phyloP scores from a whole-genome alignment of 2,888 invertebrate genomes.

The Xylocampa areola region DNA sequence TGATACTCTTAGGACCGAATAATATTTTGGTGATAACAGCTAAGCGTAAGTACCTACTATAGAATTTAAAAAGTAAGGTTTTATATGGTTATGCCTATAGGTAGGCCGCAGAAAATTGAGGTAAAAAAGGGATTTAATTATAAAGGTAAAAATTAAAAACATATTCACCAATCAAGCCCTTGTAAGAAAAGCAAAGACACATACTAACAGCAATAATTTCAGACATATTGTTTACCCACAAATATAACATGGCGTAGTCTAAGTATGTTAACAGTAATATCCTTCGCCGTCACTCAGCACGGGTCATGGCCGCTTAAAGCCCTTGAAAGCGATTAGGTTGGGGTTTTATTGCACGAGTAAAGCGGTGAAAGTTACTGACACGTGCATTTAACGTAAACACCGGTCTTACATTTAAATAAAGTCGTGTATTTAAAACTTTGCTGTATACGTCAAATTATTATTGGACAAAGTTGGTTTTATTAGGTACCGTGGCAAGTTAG shows the following conservation, averaged over 20 bases:
- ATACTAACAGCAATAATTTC: slow-evolving; percentile 9
- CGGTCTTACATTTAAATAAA: slow-evolving; percentile 63
- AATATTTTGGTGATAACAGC: too few relatives aligned
- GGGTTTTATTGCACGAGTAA: slow-evolving; percentile 77
- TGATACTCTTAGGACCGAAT: too few relatives aligned
- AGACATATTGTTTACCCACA: slow-evolving; percentile 38
- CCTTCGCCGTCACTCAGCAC: slow-evolving; percentile 73
- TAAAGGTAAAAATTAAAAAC: neutral
- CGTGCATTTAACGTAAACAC: slow-evolving; percentile 66
- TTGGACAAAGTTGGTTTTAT: slow-evolving; percentile 46
- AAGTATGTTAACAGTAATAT: slow-evolving; percentile 65
- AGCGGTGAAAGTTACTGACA: slow-evolving; percentile 72
- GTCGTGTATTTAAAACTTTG: slow-evolving; percentile 56
- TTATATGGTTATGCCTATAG: too few relatives aligned
- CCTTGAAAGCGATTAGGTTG: slow-evolving; percentile 85
- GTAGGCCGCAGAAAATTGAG: too few relatives aligned
- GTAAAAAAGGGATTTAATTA: too few relatives aligned
- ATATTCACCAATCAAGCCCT: slow-evolving; percentile 6
- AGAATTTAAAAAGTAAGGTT: too few relatives aligned
- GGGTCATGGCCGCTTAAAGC: slow-evolving; percentile 89
- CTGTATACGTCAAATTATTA: slow-evolving; percentile 42
- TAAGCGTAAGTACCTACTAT: too few relatives aligned
- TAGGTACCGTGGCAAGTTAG: slow-evolving; percentile 18
- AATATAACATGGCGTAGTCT: slow-evolving; percentile 50
- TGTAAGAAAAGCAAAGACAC: neutral